Evolutionary conservation across 2,888 invertebrate genomes (phyloP), one percentile per base, ranked within the genome.

Genomic region (Imbricaverruca yamaguchii): DNA sequence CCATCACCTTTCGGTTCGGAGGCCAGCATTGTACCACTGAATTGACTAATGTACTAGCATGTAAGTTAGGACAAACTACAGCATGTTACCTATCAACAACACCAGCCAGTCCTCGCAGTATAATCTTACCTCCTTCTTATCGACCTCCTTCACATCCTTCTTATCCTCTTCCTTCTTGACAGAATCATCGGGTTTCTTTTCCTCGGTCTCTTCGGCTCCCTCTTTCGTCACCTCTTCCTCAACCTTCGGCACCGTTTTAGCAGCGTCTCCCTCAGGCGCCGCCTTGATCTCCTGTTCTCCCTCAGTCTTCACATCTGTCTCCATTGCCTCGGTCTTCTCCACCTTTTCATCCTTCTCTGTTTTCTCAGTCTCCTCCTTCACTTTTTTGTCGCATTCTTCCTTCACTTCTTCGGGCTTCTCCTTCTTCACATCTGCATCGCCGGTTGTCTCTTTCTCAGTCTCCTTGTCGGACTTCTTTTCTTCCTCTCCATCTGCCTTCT

Each of bases 111-210:
- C 39, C 39, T 39, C 39, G 39, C 39, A 39, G 39, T 39, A 39
- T 21, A 56, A 15, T 53, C 53, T 18, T 67, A 89, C 89, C 84
- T 88, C 88, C 74, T 83, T 83, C 80, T 84, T 83, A 85, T 89
- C 89, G 0, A 83, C 85, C 25, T 85, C 84, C 65, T 84, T 84
- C 18, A 83, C 83, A 74, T 81, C 81, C 82, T 82, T 84, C 81
- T 84, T 81, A 81, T 81, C 79, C 84, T 78, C 87, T 86, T 53
- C 83, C 39, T 80, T 87, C 86, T 57, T 86, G 86, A 80, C 88
- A 86, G 82, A 84, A 18, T 83, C 84, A 65, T 86, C 86, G 82
- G 85, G 84, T 39, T 85, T 84, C 81, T 85, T 84, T 65, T 84
- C 84, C 57, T 85, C 84, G 65, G 82, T 81, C 39, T 78, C 81